Percentiles rank a stretch among this genome's conserved stretches.
Evolutionary conservation across 2,113 vertebrate genomes (phyloP).

Genomic region (Myiozetetes cayanensis): DNA sequence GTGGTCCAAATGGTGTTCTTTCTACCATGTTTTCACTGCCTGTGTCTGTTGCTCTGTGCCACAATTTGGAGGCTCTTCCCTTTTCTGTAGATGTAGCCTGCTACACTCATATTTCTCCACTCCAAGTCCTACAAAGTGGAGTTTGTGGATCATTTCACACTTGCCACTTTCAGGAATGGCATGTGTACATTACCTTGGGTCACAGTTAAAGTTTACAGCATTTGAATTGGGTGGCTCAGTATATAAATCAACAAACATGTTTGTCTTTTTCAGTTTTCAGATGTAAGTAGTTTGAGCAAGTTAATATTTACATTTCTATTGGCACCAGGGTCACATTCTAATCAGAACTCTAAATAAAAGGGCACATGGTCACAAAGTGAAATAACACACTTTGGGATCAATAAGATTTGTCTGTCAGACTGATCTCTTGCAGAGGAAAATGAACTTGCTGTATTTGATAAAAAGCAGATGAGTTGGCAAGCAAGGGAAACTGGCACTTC

Average conservation of each 20-base stretch:
- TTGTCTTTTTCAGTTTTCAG: slow-evolving; percentile 20
- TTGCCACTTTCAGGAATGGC: neutral
- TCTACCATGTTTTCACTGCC: neutral
- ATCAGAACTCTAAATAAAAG: neutral
- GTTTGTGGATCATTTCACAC: neutral
- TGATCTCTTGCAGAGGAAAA: neutral
- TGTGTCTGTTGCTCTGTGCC: neutral
- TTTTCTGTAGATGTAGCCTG: neutral
- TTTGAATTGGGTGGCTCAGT: neutral
- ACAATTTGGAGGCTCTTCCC: neutral
- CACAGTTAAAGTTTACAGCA: neutral
- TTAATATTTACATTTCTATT: slow-evolving; percentile 22
- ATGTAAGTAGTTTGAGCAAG: neutral
- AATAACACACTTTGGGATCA: neutral
- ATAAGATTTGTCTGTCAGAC: slow-evolving; percentile 10
- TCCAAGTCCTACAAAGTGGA: neutral
- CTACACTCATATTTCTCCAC: neutral
- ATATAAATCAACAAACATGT: neutral
- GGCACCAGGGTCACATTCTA: slow-evolving; percentile 11
- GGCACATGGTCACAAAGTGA: neutral
- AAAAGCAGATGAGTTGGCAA: neutral
- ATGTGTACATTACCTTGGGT: neutral
- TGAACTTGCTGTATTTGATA: neutral
- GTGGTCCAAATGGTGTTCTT: neutral
- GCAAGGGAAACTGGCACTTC: neutral